Conservation (phyloP, 1,140 invertebrate genomes). For the Drosophila kepulauana region DNA sequence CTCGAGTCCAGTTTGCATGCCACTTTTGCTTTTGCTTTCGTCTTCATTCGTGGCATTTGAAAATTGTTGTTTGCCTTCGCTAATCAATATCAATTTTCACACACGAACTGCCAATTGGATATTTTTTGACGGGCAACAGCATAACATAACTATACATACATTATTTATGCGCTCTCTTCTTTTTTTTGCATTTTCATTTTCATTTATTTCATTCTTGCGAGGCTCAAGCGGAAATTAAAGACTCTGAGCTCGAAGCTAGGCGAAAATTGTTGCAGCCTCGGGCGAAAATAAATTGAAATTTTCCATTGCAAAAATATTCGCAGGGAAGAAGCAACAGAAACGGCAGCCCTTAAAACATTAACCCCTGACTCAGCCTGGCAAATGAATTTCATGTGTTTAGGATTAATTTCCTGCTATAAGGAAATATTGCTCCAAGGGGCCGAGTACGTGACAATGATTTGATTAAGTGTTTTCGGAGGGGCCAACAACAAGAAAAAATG, state of each 20-base stretch:
- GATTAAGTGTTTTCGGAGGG: constrained; percentile 50
- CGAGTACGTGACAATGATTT: constrained; percentile 78
- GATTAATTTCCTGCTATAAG: constrained; percentile 78
- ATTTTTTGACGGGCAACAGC: constrained; percentile 57
- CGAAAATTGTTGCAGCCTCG: constrained; percentile 59
- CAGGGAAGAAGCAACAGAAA: background rate
- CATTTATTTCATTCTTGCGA: constrained; percentile 29
- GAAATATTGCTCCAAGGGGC: constrained; percentile 54
- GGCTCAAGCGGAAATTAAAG: constrained; percentile 72
- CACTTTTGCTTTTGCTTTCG: constrained; percentile 18
- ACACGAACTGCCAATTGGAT: constrained; percentile 65
- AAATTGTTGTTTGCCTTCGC: constrained; percentile 7
- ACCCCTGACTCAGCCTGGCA: constrained; percentile 14
- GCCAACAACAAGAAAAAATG: background rate
- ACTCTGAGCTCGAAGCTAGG: constrained; percentile 52
- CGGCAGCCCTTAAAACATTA: constrained; percentile 27
- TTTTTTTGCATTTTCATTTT: constrained; percentile 40
- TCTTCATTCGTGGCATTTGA: background rate
- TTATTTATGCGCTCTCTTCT: constrained; percentile 42
- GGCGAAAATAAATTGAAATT: constrained; percentile 80
- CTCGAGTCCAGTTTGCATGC: constrained; percentile 3
- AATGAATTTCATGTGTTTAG: constrained; percentile 75
- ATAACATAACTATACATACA: constrained; percentile 55
- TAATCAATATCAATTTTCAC: constrained; percentile 66
- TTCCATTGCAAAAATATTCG: constrained; percentile 64